Evolutionary conservation across 2,797 vertebrate species (phyloP).

Genomic region (Pterois miles): DNA sequence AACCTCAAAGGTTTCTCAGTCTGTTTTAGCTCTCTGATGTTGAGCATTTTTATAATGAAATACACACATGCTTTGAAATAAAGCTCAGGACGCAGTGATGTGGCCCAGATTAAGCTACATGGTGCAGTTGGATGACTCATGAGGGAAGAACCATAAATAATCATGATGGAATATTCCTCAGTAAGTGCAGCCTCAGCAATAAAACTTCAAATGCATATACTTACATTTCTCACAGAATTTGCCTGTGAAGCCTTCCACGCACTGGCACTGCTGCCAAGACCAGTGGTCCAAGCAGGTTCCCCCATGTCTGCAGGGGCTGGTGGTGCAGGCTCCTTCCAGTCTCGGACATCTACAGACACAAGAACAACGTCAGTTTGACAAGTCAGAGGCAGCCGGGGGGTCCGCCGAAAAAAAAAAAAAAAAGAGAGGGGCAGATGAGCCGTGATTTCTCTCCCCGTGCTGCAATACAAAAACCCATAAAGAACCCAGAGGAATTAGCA

Average conservation of each 20-base stretch:
- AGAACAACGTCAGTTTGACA: constrained; percentile 60
- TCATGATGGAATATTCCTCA: constrained; percentile 50
- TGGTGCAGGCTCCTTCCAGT: constrained; percentile 90
- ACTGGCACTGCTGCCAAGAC: constrained; percentile 97
- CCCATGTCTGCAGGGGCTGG: constrained; percentile 92
- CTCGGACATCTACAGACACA: constrained; percentile 89
- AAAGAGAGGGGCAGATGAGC: constrained; percentile 61
- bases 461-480: constrained; percentile 59
- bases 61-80: constrained; percentile 43
- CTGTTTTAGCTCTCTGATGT: constrained; percentile 29
- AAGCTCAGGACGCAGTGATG: constrained; percentile 21
- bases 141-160: constrained; percentile 63
- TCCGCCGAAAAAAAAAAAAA: constrained; percentile 14
- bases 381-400: constrained; percentile 46
- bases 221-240: constrained; percentile 96
- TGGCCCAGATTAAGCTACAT: constrained; percentile 41
- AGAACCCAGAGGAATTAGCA: constrained; percentile 74
- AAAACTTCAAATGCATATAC: constrained; percentile 59
- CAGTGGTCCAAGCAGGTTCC: constrained; percentile 94
- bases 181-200: constrained; percentile 51
- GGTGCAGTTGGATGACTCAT: constrained; percentile 54
- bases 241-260: constrained; percentile 92
- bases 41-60: constrained; percentile 33
- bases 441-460: constrained; percentile 54
- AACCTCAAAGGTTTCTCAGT: constrained; percentile 5